A percentile compares a stretch with the other conserved stretches of the same genome.
These are phyloP conservation scores for Triplophysa yarkandensis DNA, from an alignment of 2,797 vertebrate genomes.

Conservation along the genomic window DNA sequence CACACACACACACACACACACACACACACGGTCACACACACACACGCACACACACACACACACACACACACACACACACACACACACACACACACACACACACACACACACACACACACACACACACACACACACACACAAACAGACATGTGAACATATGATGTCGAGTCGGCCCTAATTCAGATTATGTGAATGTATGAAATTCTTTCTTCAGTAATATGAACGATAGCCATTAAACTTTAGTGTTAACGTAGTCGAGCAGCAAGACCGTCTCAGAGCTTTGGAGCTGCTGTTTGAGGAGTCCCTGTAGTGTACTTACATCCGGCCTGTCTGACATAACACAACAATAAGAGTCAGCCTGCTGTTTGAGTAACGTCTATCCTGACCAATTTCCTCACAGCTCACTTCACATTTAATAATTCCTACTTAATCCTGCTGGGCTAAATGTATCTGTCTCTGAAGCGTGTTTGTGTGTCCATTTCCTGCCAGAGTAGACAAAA, in stretches of 20 bases:
- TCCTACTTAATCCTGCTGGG: slow-evolving; percentile 22
- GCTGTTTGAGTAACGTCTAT: slow-evolving; percentile 40
- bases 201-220: slow-evolving; percentile 3
- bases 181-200: neutral
- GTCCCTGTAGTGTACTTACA: slow-evolving; percentile 46
- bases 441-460: slow-evolving; percentile 1
- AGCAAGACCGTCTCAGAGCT: slow-evolving; percentile 22
- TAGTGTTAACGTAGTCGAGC: slow-evolving; percentile 7
- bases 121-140: no score
- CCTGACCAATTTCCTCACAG: slow-evolving; percentile 44
- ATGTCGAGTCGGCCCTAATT: no score
- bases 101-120: no score
- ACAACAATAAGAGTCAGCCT: slow-evolving; percentile 49
- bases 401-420: slow-evolving; percentile 29
- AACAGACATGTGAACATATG: no score
- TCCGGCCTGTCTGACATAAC: slow-evolving; percentile 29
- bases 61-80: no score
- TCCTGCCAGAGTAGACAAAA: slow-evolving; percentile 76
- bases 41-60: no score
- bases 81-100: no score
- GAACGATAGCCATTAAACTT: slow-evolving; percentile 5
- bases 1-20: no score
- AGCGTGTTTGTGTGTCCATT: slow-evolving; percentile 43
- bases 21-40: no score
- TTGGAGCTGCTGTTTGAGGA: slow-evolving; percentile 50